Evolutionary conservation across 2,113 vertebrate species (phyloP).

Genomic region (Monopterus albus): DNA sequence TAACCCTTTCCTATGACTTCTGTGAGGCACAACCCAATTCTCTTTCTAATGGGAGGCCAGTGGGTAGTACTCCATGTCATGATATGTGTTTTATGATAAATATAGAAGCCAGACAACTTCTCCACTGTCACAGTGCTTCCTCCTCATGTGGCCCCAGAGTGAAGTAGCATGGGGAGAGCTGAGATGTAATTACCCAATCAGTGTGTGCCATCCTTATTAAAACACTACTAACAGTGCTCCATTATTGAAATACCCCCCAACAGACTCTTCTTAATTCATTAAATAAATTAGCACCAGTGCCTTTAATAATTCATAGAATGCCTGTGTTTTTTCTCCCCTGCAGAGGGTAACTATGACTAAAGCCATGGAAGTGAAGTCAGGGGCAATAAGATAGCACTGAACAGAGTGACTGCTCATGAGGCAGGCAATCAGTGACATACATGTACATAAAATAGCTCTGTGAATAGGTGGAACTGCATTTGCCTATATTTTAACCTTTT

Average conservation of each 20-base stretch:
- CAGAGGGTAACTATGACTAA: slow-evolving; percentile 68
- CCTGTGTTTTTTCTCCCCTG: slow-evolving; percentile 64
- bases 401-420: slow-evolving; percentile 16
- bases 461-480: too few species aligned
- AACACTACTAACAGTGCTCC: slow-evolving; percentile 88
- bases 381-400: slow-evolving; percentile 45
- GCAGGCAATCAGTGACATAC: slow-evolving; percentile 17
- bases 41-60: slow-evolving; percentile 58
- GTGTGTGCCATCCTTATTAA: slow-evolving; percentile 87
- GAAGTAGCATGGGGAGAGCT: slow-evolving; percentile 74
- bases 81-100: slow-evolving; percentile 74
- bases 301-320: slow-evolving; percentile 89
- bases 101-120: slow-evolving; percentile 65
- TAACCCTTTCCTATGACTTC: slow-evolving; percentile 43
- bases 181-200: slow-evolving; percentile 88
- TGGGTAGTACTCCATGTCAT: slow-evolving; percentile 35
- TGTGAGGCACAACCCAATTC: slow-evolving; percentile 53
- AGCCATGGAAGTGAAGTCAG: slow-evolving; percentile 22
- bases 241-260: slow-evolving; percentile 92
- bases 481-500: slow-evolving; percentile 15
- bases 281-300: slow-evolving; percentile 87
- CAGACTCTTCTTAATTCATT: slow-evolving; percentile 91
- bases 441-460: too few species aligned
- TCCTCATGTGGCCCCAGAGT: slow-evolving; percentile 68
- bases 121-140: slow-evolving; percentile 62